These are phyloP conservation scores for Drosophila meridiana DNA, from an alignment of 2,888 invertebrate genomes.

Conservation along the genomic window DNA sequence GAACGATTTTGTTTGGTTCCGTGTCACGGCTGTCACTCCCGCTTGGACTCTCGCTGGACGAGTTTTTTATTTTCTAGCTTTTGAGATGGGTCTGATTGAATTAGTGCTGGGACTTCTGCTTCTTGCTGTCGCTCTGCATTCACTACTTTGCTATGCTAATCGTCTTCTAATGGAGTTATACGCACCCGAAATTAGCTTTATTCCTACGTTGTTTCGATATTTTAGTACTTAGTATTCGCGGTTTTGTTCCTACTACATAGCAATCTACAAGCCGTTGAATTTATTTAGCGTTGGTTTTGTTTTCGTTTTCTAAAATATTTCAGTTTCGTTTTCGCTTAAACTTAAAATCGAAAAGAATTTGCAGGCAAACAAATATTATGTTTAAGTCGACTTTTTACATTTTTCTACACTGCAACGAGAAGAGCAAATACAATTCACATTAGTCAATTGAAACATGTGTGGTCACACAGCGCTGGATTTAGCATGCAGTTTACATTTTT, in stretches of 20 bases:
- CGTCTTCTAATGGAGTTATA: constrained; percentile 78
- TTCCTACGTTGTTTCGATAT: constrained; percentile 39
- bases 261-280: constrained; percentile 51
- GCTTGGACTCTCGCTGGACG: constrained; percentile 19
- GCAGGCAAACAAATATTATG: constrained; percentile 77
- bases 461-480: background rate
- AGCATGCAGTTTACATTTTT: background rate
- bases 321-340: constrained; percentile 61
- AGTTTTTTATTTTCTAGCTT: background rate
- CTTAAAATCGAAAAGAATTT: constrained; percentile 78
- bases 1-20: constrained; percentile 9
- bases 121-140: constrained; percentile 9
- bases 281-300: constrained; percentile 19
- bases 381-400: constrained; percentile 82
- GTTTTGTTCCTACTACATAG: constrained; percentile 48
- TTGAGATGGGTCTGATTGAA: constrained; percentile 45
- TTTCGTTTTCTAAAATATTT: constrained; percentile 40
- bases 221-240: constrained; percentile 22
- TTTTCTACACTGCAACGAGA: constrained; percentile 81
- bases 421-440: constrained; percentile 24
- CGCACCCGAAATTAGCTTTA: constrained; percentile 71
- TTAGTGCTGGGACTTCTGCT: constrained; percentile 55
- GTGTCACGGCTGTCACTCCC: constrained; percentile 25
- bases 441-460: background rate
- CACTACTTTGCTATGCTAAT: constrained; percentile 53